Evolutionary conservation across 2,113 vertebrate species (phyloP), one percentile per base, ranked within the genome.

Genomic region (Cathartes aura): DNA sequence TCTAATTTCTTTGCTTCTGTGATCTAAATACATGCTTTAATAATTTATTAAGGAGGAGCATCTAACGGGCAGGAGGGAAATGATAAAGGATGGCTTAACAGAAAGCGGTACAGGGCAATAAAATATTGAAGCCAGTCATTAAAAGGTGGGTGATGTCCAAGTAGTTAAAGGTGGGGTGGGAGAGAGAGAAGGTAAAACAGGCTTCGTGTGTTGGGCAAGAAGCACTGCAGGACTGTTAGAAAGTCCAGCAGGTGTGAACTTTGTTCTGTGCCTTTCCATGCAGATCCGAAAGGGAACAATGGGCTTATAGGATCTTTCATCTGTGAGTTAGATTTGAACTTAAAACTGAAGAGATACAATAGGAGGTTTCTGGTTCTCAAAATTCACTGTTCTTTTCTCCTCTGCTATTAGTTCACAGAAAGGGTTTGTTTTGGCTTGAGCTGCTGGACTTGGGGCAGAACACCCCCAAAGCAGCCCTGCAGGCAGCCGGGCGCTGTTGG

Each of bases 1-100:
- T 98, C 97, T 97, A 97, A 98, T 98, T 98, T 98, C 96, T 95
- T 86, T 97, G 95, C 96, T 97, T 95, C 96, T 98, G 91, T 94
- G 97, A 97, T 98, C 97, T 97, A 97, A 98, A 98, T 97, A 97
- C 93, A 64, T 38, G 81, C 5, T 48, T 98, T 97, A 97, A 96
- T 97, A 97, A 98, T 98, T 97, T 97, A 98, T 97, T 72, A 74
- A 96, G 81, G 86, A 76, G 32, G 47, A 87, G 42, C 1, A 0
- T 82, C 75, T 94, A 90, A 83, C 2, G 0, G 87, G 64, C 45
- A 52, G 85, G 68, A 96, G 82, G 58, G 86, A 93, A 89, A 88
- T 67, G 15, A 60, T 90, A 58, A 82, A 92, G 45, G n/a, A 48
- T 53, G 42, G 43, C 89, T 94, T 96, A 93, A 93, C 87, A 81